These are phyloP conservation scores for Eptesicus fuscus DNA, from an alignment of 2,113 vertebrate species.

Conservation along the genomic window DNA sequence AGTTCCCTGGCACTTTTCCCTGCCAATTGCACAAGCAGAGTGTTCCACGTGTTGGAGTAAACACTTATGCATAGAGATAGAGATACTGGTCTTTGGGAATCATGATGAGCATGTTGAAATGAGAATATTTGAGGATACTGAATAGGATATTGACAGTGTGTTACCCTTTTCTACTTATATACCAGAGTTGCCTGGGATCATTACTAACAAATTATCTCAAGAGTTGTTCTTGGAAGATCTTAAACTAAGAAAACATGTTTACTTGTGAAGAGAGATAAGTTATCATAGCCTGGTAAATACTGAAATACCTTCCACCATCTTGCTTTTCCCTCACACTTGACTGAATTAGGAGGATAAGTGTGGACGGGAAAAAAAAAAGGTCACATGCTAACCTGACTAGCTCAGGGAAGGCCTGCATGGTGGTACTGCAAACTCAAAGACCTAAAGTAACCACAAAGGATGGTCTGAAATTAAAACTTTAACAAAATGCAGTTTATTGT, in stretches of 20 bases:
- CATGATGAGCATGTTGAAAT: not conserved
- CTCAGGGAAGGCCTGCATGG: no score
- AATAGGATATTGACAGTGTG: not conserved
- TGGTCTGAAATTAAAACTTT: no score
- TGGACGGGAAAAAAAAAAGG: no score
- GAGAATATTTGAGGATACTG: not conserved
- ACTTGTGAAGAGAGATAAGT: not conserved
- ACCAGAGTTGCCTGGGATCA: not conserved
- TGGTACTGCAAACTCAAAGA: no score
- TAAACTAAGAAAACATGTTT: not conserved
- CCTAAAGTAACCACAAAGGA: no score
- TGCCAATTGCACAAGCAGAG: not conserved
- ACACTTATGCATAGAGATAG: not conserved
- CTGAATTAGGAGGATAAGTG: not conserved
- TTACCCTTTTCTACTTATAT: not conserved
- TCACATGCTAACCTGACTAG: no score
- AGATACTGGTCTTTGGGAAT: not conserved
- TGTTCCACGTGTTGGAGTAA: not conserved
- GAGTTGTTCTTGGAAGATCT: not conserved
- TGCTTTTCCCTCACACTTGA: not conserved
- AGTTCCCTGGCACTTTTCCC: not conserved
- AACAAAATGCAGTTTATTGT: no score
- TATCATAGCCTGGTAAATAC: not conserved
- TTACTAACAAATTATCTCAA: not conserved
- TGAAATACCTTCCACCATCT: not conserved